Evolutionary conservation across 2,888 invertebrate species (phyloP).

Genomic region (Nephrotoma appendiculata): DNA sequence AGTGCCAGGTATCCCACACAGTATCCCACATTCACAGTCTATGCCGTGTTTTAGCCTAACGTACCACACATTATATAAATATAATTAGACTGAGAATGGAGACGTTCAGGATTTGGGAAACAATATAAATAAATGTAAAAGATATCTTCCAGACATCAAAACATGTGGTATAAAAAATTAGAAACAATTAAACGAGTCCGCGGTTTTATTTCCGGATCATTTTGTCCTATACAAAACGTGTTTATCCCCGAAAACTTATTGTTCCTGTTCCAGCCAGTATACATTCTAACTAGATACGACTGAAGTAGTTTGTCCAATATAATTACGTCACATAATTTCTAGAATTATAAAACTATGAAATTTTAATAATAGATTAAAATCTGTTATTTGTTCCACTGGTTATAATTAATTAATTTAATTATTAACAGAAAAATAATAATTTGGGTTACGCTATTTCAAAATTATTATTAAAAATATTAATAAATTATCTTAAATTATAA

Average conservation of each 20-base stretch:
- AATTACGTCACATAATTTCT: neutral
- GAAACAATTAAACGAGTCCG: too few relatives aligned
- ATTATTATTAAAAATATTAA: neutral
- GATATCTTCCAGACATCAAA: too few relatives aligned
- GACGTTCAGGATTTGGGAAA: too few relatives aligned
- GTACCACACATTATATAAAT: too few relatives aligned
- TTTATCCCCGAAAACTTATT: neutral
- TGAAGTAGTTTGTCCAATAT: neutral
- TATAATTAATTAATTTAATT: neutral
- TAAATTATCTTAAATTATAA: neutral
- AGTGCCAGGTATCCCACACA: too few relatives aligned
- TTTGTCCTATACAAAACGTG: neutral
- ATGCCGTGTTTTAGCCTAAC: too few relatives aligned
- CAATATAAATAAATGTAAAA: too few relatives aligned
- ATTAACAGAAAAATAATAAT: neutral
- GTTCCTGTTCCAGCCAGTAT: neutral
- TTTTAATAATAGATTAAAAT: neutral
- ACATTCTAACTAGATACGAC: neutral
- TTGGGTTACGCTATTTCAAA: neutral
- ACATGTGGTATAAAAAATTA: too few relatives aligned
- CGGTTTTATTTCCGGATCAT: too few relatives aligned
- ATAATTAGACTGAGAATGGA: too few relatives aligned
- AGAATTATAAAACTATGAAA: neutral
- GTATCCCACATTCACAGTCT: too few relatives aligned
- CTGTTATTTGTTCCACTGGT: neutral